Conservation (phyloP, 2,888 invertebrate genomes). For the Adelphocoris suturalis region DNA sequence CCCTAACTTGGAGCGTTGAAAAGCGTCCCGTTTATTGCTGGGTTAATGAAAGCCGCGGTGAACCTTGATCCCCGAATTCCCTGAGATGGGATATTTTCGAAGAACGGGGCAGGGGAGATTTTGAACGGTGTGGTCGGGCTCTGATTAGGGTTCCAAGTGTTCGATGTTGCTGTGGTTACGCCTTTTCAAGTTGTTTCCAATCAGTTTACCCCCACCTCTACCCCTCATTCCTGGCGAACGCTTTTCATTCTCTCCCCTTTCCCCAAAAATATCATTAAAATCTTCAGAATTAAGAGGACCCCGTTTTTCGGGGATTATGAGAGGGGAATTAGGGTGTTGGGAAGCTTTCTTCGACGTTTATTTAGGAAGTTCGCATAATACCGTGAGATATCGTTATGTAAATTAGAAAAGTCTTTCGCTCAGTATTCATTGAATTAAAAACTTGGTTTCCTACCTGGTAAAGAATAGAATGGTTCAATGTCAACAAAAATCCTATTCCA, state of each 20-base stretch:
- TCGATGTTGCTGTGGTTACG: conserved; percentile 64
- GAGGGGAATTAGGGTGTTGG: conserved; percentile 34
- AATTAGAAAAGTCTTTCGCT: not conserved
- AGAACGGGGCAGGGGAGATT: conserved; percentile 35
- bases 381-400: conserved; percentile 10
- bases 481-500: no score
- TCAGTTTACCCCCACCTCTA: conserved; percentile 42
- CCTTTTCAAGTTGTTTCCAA: conserved; percentile 60
- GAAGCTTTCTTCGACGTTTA: not conserved
- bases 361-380: not conserved
- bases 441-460: not conserved
- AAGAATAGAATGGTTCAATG: not conserved
- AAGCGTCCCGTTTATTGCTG: not conserved
- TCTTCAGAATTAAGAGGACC: conserved; percentile 43
- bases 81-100: not conserved
- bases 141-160: conserved; percentile 60
- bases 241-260: conserved; percentile 6
- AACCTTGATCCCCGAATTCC: conserved; percentile 36
- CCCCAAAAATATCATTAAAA: conserved; percentile 45
- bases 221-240: conserved; percentile 21
- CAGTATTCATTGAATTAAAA: not conserved
- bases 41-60: conserved; percentile 31
- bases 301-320: conserved; percentile 24
- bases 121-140: conserved; percentile 48
- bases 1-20: not conserved